Percentiles rank a stretch among this genome's conserved stretches.
Conservation (phyloP, 2,888 invertebrate species). For the Bombyx huttoni region DNA sequence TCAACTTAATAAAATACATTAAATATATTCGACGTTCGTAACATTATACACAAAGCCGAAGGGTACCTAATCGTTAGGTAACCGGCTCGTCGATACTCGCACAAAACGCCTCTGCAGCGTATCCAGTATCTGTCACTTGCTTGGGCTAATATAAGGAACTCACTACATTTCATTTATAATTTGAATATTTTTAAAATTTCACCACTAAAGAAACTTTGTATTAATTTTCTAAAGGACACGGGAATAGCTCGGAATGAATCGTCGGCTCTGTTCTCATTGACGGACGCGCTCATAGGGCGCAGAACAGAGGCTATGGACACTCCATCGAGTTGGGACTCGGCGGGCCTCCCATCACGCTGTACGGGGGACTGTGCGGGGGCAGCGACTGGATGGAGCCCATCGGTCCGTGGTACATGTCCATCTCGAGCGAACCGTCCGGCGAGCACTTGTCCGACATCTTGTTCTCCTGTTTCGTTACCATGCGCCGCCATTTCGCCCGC, state of each 20-base stretch:
- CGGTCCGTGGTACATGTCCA: slow-evolving; percentile 76
- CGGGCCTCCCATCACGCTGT: slow-evolving; percentile 76
- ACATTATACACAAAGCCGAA: too few species aligned
- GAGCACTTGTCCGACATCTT: slow-evolving; percentile 81
- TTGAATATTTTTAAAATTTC: slow-evolving; percentile 2
- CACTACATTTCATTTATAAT: background rate
- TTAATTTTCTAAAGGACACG: slow-evolving; percentile 1
- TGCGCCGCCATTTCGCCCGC: slow-evolving; percentile 92
- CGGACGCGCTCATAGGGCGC: slow-evolving; percentile 53
- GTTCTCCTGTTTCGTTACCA: slow-evolving; percentile 86
- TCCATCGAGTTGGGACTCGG: slow-evolving; percentile 82
- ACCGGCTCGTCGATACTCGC: too few species aligned
- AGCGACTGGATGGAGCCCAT: slow-evolving; percentile 77
- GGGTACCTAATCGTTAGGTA: too few species aligned
- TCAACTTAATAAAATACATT: background rate
- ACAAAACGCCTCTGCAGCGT: too few species aligned
- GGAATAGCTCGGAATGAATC: slow-evolving; percentile 11
- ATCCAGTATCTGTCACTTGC: too few species aligned
- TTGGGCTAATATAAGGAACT: background rate
- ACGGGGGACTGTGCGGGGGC: slow-evolving; percentile 79
- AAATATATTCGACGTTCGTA: too few species aligned
- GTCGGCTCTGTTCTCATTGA: slow-evolving; percentile 13
- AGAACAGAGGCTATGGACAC: slow-evolving; percentile 76
- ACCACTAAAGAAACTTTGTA: slow-evolving; percentile 3
- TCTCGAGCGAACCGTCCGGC: slow-evolving; percentile 74